These are phyloP conservation scores for Doris montereyensis DNA, from an alignment of 2,888 invertebrate genomes.

Conservation along the genomic window DNA sequence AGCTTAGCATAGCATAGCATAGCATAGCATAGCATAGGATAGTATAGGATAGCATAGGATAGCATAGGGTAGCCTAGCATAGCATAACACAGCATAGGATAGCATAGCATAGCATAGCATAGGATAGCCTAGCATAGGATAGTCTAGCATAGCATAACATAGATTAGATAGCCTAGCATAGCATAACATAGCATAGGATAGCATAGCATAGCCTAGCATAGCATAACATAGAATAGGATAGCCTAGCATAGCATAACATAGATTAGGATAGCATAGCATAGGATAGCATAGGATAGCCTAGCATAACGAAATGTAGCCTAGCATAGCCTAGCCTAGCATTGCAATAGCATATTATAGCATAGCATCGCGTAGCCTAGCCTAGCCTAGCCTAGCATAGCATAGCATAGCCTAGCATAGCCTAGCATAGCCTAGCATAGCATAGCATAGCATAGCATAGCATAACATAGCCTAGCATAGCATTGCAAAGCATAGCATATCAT, in stretches of 20 bases:
- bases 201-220: constrained; percentile 22
- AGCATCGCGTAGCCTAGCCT: constrained; percentile 19
- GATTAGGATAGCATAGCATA: constrained; percentile 1
- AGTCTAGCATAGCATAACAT: too few species aligned
- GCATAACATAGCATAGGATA: constrained; percentile 17
- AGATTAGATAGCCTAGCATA: constrained; percentile 13
- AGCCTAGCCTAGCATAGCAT: constrained; percentile 21
- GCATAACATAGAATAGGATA: constrained; percentile 16
- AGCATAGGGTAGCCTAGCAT: constrained; percentile 20
- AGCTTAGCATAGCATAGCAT: too few species aligned
- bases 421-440: constrained; percentile 3
- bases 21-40: too few species aligned
- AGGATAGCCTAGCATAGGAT: constrained; percentile 17
- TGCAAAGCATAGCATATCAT: constrained; percentile 10
- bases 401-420: constrained; percentile 20
- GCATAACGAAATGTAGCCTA: constrained; percentile 10
- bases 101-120: background rate
- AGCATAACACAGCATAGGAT: constrained; percentile 7
- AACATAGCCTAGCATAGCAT: constrained; percentile 10
- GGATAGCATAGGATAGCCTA: constrained; percentile 16
- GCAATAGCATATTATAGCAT: constrained; percentile 15
- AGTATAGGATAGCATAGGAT: constrained; percentile 25
- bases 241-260: constrained; percentile 4
- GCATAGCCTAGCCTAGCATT: constrained; percentile 6
- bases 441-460: constrained; percentile 1